These are phyloP conservation scores for Thunnus maccoyii DNA, from an alignment of 2,113 vertebrate species.

Conservation along the genomic window DNA sequence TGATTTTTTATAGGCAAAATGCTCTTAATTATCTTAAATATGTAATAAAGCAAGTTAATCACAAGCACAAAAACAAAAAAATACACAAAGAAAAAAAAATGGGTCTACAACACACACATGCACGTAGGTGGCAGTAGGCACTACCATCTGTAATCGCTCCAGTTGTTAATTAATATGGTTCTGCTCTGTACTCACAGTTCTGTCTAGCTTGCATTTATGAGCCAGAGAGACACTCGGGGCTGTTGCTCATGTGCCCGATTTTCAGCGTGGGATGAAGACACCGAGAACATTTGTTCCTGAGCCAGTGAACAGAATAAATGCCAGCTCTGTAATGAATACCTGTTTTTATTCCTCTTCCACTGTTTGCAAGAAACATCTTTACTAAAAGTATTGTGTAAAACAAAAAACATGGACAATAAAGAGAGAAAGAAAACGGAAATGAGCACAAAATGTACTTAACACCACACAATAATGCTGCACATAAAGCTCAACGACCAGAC, in stretches of 20 bases:
- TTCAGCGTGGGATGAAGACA: not conserved
- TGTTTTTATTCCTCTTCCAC: not conserved
- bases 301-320: constrained; percentile 10
- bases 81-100: not conserved
- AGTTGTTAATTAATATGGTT: constrained; percentile 27
- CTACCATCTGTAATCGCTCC: not conserved
- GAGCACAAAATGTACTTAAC: not conserved
- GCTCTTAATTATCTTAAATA: not conserved
- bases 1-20: not conserved
- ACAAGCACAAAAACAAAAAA: not conserved
- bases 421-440: not conserved
- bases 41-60: not conserved
- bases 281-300: constrained; percentile 5
- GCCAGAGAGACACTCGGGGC: not conserved
- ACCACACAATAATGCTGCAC: no score
- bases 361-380: constrained; percentile 1
- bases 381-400: not conserved
- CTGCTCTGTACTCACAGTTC: not conserved
- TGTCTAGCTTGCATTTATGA: constrained; percentile 2
- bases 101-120: not conserved
- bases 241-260: not conserved
- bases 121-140: not conserved
- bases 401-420: not conserved
- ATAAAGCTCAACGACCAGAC: no score
- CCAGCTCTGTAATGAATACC: constrained; percentile 31